Conservation (phyloP, 2,797 vertebrate species). For the Ficedula albicollis region DNA sequence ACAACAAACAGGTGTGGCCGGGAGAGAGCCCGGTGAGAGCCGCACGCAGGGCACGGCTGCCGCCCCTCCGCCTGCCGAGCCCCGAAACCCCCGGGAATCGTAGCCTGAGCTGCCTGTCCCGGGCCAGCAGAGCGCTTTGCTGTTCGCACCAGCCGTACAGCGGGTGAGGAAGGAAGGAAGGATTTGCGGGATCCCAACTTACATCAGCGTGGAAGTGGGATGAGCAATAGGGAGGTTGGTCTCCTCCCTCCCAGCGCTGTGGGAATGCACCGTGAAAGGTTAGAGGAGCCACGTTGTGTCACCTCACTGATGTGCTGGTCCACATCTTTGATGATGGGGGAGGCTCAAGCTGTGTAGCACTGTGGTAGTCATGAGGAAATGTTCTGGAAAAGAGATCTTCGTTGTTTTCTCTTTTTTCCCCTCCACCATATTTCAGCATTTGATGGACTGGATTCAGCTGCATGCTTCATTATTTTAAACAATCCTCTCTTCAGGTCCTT, state of each 20-base stretch:
- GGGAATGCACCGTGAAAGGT: background rate
- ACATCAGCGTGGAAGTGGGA: background rate
- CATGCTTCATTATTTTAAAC: background rate
- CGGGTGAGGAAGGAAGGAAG: background rate
- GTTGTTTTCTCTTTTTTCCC: background rate
- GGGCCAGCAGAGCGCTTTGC: background rate
- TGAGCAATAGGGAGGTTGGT: background rate
- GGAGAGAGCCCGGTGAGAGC: background rate
- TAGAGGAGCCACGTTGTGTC: background rate
- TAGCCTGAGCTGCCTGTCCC: background rate
- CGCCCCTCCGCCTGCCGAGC: background rate
- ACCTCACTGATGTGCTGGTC: background rate
- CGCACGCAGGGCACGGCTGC: background rate
- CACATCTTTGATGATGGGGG: background rate
- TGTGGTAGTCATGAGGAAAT: background rate
- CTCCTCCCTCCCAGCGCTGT: background rate
- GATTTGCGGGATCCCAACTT: background rate
- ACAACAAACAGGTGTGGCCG: conserved; percentile 37
- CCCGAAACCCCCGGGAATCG: accelerated
- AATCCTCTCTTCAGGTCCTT: background rate
- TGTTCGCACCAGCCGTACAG: background rate
- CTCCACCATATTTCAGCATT: background rate
- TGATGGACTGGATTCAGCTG: background rate
- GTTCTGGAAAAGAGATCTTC: background rate
- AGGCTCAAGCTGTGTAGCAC: background rate